Percentiles rank a stretch among this genome's conserved stretches.
phyloP scores from a whole-genome alignment of 1,140 invertebrate genomes.

The Eumaeus atala region DNA sequence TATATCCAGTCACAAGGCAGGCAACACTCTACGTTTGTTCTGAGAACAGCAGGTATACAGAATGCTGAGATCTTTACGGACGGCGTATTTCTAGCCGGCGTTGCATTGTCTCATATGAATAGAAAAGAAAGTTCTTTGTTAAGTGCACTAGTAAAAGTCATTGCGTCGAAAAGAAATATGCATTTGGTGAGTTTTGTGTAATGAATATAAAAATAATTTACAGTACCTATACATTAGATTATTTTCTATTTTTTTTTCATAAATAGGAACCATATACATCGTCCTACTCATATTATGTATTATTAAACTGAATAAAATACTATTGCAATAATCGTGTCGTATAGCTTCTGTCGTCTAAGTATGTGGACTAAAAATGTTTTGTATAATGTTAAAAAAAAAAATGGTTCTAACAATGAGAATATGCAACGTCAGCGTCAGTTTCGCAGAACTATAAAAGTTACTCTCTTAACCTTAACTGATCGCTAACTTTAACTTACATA shows the following conservation, averaged over 20 bases:
- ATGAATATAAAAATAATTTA: too few relatives aligned
- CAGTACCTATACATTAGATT: background rate
- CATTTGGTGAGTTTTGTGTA: too few relatives aligned
- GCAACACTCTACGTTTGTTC: background rate
- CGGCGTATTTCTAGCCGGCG: conserved; percentile 40
- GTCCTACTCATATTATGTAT: background rate
- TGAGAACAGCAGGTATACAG: conserved; percentile 3
- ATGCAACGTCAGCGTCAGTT: conserved; percentile 27
- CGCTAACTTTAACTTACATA: conserved; percentile 52
- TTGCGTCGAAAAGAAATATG: too few relatives aligned
- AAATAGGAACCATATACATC: too few relatives aligned
- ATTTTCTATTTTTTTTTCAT: too few relatives aligned
- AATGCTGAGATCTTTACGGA: conserved; percentile 33
- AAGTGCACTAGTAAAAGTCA: too few relatives aligned
- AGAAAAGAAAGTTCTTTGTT: background rate
- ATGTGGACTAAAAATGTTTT: background rate
- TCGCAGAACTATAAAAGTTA: conserved; percentile 43
- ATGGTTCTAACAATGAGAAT: background rate
- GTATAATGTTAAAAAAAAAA: too few relatives aligned
- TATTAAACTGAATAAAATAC: too few relatives aligned
- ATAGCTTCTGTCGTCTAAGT: background rate
- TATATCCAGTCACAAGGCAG: too few relatives aligned
- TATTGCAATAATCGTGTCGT: background rate
- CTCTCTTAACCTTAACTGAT: conserved; percentile 41
- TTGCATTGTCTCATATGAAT: conserved; percentile 17